Evolutionary conservation across 2,797 vertebrate genomes (phyloP), one percentile per base, ranked within the genome.

Genomic region (Myotis myotis): DNA sequence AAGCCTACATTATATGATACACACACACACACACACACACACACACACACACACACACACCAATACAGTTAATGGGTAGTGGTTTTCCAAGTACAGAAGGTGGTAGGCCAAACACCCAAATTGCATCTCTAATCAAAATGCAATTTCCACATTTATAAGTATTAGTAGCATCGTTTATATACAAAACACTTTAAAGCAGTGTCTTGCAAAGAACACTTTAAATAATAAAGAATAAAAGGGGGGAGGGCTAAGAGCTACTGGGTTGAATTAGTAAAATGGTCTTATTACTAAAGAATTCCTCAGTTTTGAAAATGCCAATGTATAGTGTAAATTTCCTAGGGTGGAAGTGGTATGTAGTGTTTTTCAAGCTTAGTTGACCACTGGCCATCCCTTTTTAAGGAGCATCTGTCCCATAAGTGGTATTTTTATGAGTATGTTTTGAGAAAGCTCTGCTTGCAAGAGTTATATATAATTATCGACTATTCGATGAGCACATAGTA

Each of bases 51-150:
- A 33, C 2, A 16, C 51, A n/a, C 41, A 13, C 41, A 0, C 6
- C n/a, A n/a, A n/a, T 11, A 75, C 1, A 84, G n/a, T 22, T 44
- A 74, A 68, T 7, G 8, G 22, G 5, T 60, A 92, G 28, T 10
- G 12, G 6, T 51, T 81, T 68, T 12, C 13, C 38, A 84, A 71
- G 0, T 49, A 62, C 3, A 28, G 44, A 88, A 93, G 41, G 33
- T 89, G 7, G 15, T 16, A 66, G n/a, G 60, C 10, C 53, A 72
- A 49, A 80, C 19, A 5, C 13, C 6, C n/a, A 70, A 64, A 10
- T 30, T 49, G n/a, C 30, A 60, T 36, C 36, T 91, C 41, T 91
- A 94, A 75, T 64, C 47, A 60, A 96, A 96, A 88, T 79, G 92
- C 44, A 83, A 92, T 80, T 68, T 60, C 47, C 23, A 94, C 10